Base-by-base conservation (phyloP, 2,888 invertebrate genomes). In the Venustoraphidia nigricollis region DNA sequence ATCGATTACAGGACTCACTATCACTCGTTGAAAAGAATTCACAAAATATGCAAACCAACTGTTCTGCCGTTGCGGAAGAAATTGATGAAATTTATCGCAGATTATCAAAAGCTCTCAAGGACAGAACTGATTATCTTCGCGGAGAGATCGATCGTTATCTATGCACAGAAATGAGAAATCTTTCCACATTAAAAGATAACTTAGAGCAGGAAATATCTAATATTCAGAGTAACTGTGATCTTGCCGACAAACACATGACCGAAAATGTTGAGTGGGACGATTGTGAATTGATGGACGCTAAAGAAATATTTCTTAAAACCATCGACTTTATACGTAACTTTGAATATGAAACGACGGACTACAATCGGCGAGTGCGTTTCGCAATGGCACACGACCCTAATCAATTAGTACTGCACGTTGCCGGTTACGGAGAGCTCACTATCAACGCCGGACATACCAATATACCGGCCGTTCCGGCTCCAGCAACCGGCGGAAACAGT, bases 291-390 rank as follows among this genome's bases (percentile, higher is more conserved):
- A 89, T 94, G 73, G 92, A 93, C 61, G 88, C 93, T 50, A 96
- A 96, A 70, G 93, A 94, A 69, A 91, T 94, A 54, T 95, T 95
- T 71, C 71, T 93, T 17, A 92, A 92, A 66, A 95, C 95, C 11
- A 86, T 96, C 44, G 95, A 96, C 61, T 95, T 95, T 66, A 80
- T 96, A 56, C 77, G 89, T 60, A 92, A 91, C 70, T 94, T 93
- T 61, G 93, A 94, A 66, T 89, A 92, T 60, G 95, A 95, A 69
- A 88, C 86, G 53, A 83, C 84, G 46, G 92, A 93, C 67, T 92
- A 90, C 62, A 83, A 79, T 53, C 77, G 92, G 53, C 79, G 88
- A 58, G 83, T 91, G 54, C 77, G 89, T 54, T 89, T 93, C 68
- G 76, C 86, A 46, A 83, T 90, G 73, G 85, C 88, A 34, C 90